Conservation (phyloP, 2,888 invertebrate genomes). For the Cacoxenus indagator region DNA sequence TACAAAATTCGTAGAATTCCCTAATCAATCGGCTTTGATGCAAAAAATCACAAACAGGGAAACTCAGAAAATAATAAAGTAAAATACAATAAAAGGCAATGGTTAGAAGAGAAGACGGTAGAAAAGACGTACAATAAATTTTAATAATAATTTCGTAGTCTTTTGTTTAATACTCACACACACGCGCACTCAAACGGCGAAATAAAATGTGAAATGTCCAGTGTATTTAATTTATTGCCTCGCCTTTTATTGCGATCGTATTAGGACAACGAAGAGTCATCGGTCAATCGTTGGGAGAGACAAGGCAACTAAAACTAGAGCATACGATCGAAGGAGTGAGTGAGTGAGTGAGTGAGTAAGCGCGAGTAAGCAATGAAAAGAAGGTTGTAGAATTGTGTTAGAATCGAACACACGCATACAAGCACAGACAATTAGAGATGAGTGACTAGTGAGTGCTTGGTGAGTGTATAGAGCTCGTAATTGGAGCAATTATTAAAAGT, state of each 20-base stretch:
- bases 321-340: too few species aligned
- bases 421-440: too few species aligned
- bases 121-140: constrained; percentile 52
- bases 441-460: too few species aligned
- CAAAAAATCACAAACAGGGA: constrained; percentile 33
- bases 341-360: too few species aligned
- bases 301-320: too few species aligned
- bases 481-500: too few species aligned
- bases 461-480: too few species aligned
- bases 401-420: too few species aligned
- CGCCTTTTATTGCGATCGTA: constrained; percentile 20
- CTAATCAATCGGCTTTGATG: constrained; percentile 44
- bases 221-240: constrained; percentile 35
- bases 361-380: too few species aligned
- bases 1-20: constrained; percentile 36
- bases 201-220: constrained; percentile 4
- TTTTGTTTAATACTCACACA: not conserved
- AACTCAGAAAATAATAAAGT: constrained; percentile 9
- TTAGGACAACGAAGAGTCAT: not conserved
- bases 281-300: too few species aligned
- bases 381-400: too few species aligned
- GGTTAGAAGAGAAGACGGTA: not conserved
- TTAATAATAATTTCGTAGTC: constrained; percentile 44
- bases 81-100: constrained; percentile 25
- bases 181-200: constrained; percentile 12